Conservation (phyloP, 2,113 vertebrate species). For the Dicrurus megarhynchus region DNA sequence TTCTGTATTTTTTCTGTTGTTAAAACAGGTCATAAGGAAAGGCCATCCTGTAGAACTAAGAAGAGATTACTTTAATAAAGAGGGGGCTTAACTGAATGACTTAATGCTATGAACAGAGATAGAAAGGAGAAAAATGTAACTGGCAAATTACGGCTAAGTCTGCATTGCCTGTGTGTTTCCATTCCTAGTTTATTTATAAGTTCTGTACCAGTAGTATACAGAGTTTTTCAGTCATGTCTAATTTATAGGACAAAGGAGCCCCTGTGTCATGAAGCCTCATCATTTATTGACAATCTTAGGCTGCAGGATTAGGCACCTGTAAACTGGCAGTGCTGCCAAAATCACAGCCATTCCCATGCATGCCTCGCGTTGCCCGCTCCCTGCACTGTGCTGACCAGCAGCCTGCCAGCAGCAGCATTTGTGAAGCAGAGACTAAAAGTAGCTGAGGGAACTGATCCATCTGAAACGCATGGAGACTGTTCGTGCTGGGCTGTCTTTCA, state of each 20-base stretch:
- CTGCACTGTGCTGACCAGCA: not conserved
- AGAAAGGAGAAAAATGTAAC: not conserved
- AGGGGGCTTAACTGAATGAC: not conserved
- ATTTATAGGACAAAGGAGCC: not conserved
- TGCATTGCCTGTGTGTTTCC: not conserved
- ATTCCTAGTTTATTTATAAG: constrained; percentile 41
- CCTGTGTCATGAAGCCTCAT: not conserved
- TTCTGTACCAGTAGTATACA: not conserved
- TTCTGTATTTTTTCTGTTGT: not conserved
- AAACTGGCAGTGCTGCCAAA: not conserved
- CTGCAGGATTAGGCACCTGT: not conserved
- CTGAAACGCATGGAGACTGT: rapidly evolving
- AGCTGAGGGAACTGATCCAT: not conserved
- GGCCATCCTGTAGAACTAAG: not conserved
- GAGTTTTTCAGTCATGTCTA: constrained; percentile 16
- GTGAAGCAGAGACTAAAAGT: not conserved
- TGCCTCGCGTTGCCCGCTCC: not conserved
- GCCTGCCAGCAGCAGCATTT: not conserved
- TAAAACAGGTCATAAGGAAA: not conserved
- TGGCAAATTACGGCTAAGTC: constrained; percentile 5
- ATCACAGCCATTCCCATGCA: not conserved
- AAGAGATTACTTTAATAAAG: not conserved
- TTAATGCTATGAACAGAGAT: not conserved
- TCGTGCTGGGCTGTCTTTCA: not conserved
- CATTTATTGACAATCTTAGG: not conserved